Evolutionary conservation across 2,113 vertebrate species (phyloP).

Genomic region (Cyrtonyx montezumae): DNA sequence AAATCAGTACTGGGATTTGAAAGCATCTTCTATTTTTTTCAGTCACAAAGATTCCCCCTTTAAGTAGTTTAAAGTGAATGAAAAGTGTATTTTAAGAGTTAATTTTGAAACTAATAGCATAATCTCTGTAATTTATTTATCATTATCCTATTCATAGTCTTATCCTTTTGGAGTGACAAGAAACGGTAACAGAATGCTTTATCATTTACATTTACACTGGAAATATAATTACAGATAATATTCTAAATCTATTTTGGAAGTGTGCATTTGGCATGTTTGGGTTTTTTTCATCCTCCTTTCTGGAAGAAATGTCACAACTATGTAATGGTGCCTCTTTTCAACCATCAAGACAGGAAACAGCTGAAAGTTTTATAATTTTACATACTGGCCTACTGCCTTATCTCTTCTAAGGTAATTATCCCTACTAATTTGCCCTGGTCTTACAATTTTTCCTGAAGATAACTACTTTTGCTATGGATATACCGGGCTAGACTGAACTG

Average conservation of each 20-base stretch:
- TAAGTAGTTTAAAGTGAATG: not conserved
- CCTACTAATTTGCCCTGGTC: not conserved
- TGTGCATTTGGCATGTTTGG: not conserved
- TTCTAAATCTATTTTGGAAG: not conserved
- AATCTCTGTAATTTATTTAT: not conserved
- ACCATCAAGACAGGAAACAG: not conserved
- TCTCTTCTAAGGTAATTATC: not conserved
- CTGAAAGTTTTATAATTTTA: not conserved
- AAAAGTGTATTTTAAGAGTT: not conserved
- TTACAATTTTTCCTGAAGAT: not conserved
- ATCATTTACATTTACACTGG: not conserved
- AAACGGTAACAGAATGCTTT: not conserved
- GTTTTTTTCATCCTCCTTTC: not conserved
- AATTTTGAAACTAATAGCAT: not conserved
- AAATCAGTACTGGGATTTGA: not conserved
- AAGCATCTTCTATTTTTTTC: not conserved
- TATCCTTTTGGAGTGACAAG: not conserved
- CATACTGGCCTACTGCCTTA: not conserved
- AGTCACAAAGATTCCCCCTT: not conserved
- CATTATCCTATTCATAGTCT: not conserved
- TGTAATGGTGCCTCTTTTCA: not conserved
- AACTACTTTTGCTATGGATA: not conserved
- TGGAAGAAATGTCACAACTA: not conserved
- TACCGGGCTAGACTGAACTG: not conserved
- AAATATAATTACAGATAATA: not conserved